These are phyloP conservation scores for Teleopsis dalmanni DNA, from an alignment of 1,140 invertebrate genomes.

Conservation along the genomic window DNA sequence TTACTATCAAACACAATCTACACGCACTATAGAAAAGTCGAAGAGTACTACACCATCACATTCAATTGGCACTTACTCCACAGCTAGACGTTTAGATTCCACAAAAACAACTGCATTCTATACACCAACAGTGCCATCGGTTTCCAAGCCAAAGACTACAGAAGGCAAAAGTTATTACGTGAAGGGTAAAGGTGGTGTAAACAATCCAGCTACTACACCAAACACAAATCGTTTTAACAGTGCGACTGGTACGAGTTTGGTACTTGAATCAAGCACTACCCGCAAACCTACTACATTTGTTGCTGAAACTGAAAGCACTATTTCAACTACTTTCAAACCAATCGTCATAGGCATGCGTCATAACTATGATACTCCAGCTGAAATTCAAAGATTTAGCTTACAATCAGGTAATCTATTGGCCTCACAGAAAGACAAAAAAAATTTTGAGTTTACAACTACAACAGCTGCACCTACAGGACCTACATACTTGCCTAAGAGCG, in stretches of 20 bases:
- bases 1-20: conserved; percentile 19
- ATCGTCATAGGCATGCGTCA: conserved; percentile 36
- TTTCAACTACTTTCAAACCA: conserved; percentile 25
- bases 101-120: conserved; percentile 40
- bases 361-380: conserved; percentile 30
- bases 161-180: conserved; percentile 30
- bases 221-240: conserved; percentile 16
- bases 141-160: conserved; percentile 30
- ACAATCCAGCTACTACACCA: conserved; percentile 26
- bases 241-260: not conserved
- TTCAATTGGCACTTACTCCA: conserved; percentile 16
- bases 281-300: not conserved
- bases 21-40: not conserved
- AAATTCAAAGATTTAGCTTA: conserved; percentile 13
- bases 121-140: conserved; percentile 43
- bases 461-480: conserved; percentile 29
- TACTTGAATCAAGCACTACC: too few relatives aligned
- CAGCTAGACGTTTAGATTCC: conserved; percentile 28
- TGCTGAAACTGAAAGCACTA: conserved; percentile 20
- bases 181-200: not conserved
- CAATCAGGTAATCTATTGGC: conserved; percentile 7
- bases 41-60: conserved; percentile 9
- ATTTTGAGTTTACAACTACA: conserved; percentile 3
- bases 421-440: conserved; percentile 8
- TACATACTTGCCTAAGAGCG: conserved; percentile 34